Evolutionary conservation across 2,797 vertebrate species (phyloP).

Genomic region (Orientallactaga sibirica): DNA sequence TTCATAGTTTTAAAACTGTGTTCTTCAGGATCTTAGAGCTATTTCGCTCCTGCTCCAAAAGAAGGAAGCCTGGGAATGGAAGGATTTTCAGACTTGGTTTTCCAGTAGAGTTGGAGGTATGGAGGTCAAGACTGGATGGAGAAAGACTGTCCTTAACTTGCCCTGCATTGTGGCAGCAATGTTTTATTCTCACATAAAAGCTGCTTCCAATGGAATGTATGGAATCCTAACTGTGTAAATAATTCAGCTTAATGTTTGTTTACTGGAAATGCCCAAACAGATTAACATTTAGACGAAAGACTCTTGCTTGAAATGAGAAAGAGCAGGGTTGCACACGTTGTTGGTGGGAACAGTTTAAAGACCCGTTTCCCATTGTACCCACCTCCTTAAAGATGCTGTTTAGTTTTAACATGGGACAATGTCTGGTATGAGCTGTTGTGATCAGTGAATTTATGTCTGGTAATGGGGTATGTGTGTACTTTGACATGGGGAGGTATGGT

Average conservation of each 20-base stretch:
- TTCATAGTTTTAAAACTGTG: conserved; percentile 52
- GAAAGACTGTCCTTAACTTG: conserved; percentile 64
- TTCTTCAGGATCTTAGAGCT: conserved; percentile 70
- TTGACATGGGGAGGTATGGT: neutral
- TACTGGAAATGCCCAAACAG: conserved; percentile 80
- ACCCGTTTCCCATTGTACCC: neutral
- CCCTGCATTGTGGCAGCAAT: conserved; percentile 59
- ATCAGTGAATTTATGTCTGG: neutral
- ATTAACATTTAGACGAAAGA: conserved; percentile 66
- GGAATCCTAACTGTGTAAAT: conserved; percentile 81
- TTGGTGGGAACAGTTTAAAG: neutral
- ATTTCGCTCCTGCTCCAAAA: conserved; percentile 54
- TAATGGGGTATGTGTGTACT: neutral
- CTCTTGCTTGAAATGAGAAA: conserved; percentile 61
- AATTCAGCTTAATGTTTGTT: conserved; percentile 77
- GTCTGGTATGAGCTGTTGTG: neutral
- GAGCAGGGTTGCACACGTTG: conserved; percentile 20
- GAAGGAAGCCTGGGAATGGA: conserved; percentile 56
- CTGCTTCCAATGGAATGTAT: conserved; percentile 75
- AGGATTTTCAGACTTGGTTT: conserved; percentile 53
- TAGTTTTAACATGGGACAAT: neutral
- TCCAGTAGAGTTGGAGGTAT: neutral
- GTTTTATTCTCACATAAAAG: conserved; percentile 67
- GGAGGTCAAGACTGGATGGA: neutral
- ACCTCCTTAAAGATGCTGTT: neutral